Percentiles rank a stretch among this genome's conserved stretches.
These are phyloP conservation scores for Drosophila meridionalis DNA, from an alignment of 2,888 invertebrate species.

Conservation along the genomic window DNA sequence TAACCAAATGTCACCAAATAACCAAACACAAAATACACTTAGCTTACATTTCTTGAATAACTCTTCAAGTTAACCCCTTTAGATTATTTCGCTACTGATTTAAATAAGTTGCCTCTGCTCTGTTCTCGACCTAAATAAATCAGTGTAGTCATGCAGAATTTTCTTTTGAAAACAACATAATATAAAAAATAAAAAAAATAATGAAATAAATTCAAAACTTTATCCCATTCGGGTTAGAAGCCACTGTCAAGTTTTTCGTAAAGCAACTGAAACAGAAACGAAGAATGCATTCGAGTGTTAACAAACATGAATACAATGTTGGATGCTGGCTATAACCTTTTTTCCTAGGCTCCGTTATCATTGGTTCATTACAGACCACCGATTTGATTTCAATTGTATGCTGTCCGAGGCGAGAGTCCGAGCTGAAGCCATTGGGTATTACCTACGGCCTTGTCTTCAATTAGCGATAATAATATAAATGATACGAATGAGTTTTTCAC, in stretches of 20 bases:
- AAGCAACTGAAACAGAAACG: constrained; percentile 9
- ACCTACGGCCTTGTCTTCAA: constrained; percentile 62
- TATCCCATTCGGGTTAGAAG: constrained; percentile 23
- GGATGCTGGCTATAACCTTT: constrained; percentile 5
- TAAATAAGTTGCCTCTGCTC: constrained; percentile 19
- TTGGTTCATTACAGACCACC: constrained; percentile 30
- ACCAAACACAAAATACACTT: neutral
- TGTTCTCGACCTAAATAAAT: constrained; percentile 28
- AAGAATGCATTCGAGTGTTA: constrained; percentile 61
- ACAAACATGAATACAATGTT: constrained; percentile 47
- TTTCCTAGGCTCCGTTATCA: constrained; percentile 28
- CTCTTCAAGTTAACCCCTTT: neutral
- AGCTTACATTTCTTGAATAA: neutral
- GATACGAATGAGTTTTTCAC: constrained; percentile 73
- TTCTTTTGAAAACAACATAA: constrained; percentile 39
- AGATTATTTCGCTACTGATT: constrained; percentile 23
- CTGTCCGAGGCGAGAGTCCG: neutral
- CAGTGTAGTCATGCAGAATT: constrained; percentile 55
- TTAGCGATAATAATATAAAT: constrained; percentile 75
- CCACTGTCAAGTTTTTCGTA: constrained; percentile 12
- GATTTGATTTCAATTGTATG: constrained; percentile 32
- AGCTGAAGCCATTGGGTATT: constrained; percentile 40
- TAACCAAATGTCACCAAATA: neutral
- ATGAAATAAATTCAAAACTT: constrained; percentile 51
- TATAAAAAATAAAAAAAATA: constrained; percentile 8